Evolutionary conservation across 2,888 invertebrate species (phyloP), one percentile per base, ranked within the genome.

Genomic region (Apamea monoglypha): DNA sequence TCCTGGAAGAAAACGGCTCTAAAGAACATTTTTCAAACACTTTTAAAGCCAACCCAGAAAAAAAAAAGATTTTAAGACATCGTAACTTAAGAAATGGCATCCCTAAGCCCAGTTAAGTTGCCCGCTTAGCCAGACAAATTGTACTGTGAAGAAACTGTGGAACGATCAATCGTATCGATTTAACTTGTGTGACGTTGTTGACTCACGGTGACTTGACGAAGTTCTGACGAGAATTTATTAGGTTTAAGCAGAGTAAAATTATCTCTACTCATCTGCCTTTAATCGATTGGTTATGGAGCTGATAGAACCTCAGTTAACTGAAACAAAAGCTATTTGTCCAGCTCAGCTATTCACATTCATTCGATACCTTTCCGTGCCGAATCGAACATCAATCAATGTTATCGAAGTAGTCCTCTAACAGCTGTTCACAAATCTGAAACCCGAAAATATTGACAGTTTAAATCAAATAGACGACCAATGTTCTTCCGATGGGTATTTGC

Each of bases 91-190:
- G 56, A 68, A 56, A 21, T 44, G 44, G 3, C 85, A 82, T 21
- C 86, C 83, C 77, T 83, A 56, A 59, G 2, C 5, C 14, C 12
- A n/a, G 21, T 66, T 12, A 21, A 78, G 68, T 78, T 50, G 14
- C 61, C 47, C 61, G 67, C 80, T 75, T 81, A 83, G 63, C 72
- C 74, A 75, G 74, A 76, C 68, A 84, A 77, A 72, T 79, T 77
- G 72, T 76, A 71, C 50, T 36, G 61, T 29, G 68, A 86, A 85
- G 67, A 76, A 87, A 79, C 72, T 82, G 82, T 47, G 64, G 63
- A 85, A 71, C 87, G 66, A 75, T 83, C 71, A 83, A 76, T 72
- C 68, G 50, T 77, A 85, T 87, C 87, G 85, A 85, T 85, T 80
- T 50, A 76, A 85, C 80, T 82, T 82, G 64, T 71, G 56, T 78